Conservation (phyloP, 2,797 vertebrate species). For the Hapalemur alaotrensis region DNA sequence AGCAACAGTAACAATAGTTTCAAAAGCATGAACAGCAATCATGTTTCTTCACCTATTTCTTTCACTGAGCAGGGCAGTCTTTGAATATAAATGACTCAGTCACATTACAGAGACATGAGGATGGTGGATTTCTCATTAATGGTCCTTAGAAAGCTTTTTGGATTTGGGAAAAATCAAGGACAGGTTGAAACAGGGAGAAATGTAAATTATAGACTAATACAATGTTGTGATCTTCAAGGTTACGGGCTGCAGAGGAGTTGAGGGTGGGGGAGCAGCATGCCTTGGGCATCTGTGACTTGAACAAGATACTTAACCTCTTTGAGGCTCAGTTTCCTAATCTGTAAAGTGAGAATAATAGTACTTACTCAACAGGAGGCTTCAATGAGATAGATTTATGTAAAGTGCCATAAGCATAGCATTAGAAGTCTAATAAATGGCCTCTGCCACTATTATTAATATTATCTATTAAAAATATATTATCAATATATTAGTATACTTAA, state of each 20-base stretch:
- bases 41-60: background rate
- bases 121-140: background rate
- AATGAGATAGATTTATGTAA: background rate
- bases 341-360: background rate
- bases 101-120: background rate
- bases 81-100: background rate
- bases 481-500: background rate
- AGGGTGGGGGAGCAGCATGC: background rate
- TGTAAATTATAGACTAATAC: background rate
- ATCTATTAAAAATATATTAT: background rate
- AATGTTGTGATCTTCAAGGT: background rate
- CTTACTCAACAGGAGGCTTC: background rate
- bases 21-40: background rate
- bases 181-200: background rate
- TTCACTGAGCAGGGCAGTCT: background rate
- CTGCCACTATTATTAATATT: background rate
- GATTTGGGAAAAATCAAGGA: conserved; percentile 3
- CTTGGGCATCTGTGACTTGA: background rate
- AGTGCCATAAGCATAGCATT: background rate
- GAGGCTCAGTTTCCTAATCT: background rate
- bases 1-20: background rate
- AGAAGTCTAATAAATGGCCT: background rate
- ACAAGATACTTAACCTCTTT: background rate
- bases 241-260: background rate
- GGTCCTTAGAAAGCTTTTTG: background rate